A percentile compares a stretch with the other conserved stretches of the same genome.
These are phyloP conservation scores for Lasioglossum malachurum DNA, from an alignment of 2,888 invertebrate genomes.

Conservation along the genomic window DNA sequence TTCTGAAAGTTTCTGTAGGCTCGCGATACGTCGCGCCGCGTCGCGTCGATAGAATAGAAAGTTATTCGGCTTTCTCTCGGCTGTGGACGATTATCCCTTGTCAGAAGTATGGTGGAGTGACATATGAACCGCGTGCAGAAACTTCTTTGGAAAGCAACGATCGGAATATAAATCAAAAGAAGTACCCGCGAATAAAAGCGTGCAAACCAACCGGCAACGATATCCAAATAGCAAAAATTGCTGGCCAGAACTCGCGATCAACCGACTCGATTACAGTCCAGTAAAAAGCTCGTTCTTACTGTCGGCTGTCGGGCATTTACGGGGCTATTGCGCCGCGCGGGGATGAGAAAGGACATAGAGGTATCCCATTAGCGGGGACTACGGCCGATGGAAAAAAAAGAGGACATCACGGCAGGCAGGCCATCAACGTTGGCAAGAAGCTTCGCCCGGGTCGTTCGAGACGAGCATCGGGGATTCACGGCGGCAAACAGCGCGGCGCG, in stretches of 20 bases:
- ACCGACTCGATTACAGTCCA: not conserved
- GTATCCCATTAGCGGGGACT: not conserved
- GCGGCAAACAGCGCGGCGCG: slow-evolving; percentile 22
- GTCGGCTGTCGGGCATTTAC: not conserved
- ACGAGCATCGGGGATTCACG: slow-evolving; percentile 22
- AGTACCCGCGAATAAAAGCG: not conserved
- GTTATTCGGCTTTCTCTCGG: not conserved
- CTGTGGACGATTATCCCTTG: not conserved
- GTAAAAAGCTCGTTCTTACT: not conserved
- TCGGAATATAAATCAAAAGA: not conserved
- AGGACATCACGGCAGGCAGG: slow-evolving; percentile 2
- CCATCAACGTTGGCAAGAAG: slow-evolving; percentile 9
- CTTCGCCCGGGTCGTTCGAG: not conserved
- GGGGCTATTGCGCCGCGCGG: not conserved
- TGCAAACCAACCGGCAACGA: not conserved
- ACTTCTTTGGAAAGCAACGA: not conserved
- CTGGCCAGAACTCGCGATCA: not conserved
- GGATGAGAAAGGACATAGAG: not conserved
- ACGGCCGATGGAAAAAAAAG: not conserved
- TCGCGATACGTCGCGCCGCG: not conserved
- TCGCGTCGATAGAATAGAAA: not conserved
- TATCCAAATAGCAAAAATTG: not conserved
- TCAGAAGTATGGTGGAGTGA: not conserved
- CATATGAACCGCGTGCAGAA: not conserved
- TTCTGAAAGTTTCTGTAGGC: not conserved